phyloP scores from a whole-genome alignment of 2,113 vertebrate species.

The Paedocypris sp. region DNA sequence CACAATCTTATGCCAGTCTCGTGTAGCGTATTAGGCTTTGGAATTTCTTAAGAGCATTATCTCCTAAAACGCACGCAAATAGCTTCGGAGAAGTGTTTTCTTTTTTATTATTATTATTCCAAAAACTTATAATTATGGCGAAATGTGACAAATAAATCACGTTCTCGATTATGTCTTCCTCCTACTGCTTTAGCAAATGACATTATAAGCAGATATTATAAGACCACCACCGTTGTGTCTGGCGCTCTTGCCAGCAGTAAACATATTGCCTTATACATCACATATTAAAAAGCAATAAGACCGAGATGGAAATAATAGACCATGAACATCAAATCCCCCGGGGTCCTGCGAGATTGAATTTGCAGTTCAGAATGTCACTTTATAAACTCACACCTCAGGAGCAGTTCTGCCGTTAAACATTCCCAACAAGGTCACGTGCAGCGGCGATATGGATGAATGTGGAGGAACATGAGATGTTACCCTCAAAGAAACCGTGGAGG shows the following conservation, averaged over 20 bases:
- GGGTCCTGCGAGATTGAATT: slow-evolving; percentile 18
- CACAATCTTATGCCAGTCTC: neutral
- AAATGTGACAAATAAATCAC: no score
- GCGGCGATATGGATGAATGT: neutral
- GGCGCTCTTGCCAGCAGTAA: slow-evolving; percentile 6
- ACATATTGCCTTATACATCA: slow-evolving; percentile 12
- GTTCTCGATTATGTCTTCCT: no score
- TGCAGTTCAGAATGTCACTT: slow-evolving; percentile 12
- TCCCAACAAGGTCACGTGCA: neutral
- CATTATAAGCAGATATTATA: slow-evolving; percentile 9
- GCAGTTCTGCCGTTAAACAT: neutral
- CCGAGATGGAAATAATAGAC: slow-evolving; percentile 11
- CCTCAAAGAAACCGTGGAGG: no score
- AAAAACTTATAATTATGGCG: no score
- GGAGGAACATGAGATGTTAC: neutral
- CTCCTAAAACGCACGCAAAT: neutral
- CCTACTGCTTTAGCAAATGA: no score
- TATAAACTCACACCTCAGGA: slow-evolving; percentile 13
- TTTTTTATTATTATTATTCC: no score
- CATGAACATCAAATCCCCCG: slow-evolving; percentile 8
- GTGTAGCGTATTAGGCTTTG: neutral
- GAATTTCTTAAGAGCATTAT: neutral
- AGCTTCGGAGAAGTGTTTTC: neutral
- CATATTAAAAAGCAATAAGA: slow-evolving; percentile 15
- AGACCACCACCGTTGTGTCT: slow-evolving; percentile 5